Percentiles rank a stretch among this genome's conserved stretches.
phyloP scores from a whole-genome alignment of 2,113 vertebrate species.

The Circaetus gallicus region DNA sequence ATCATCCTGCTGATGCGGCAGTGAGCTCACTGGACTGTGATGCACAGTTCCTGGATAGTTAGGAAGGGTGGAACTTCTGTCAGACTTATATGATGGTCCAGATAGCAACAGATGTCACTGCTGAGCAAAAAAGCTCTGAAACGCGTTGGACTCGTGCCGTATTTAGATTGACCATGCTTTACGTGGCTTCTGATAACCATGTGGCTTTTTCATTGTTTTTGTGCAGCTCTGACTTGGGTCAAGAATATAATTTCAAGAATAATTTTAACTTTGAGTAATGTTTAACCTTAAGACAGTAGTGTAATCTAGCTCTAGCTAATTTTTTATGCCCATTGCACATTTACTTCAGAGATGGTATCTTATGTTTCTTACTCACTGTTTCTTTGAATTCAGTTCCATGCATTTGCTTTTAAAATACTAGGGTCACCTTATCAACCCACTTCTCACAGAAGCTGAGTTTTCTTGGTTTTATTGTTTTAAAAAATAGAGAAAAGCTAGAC shows the following conservation, averaged over 20 bases:
- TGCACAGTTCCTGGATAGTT: slow-evolving; percentile 45
- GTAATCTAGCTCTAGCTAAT: neutral
- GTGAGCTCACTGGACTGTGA: neutral
- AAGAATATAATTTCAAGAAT: neutral
- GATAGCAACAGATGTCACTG: neutral
- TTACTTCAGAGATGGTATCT: slow-evolving; percentile 9
- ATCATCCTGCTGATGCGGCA: neutral
- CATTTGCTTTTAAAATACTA: neutral
- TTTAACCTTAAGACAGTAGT: neutral
- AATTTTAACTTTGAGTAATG: neutral
- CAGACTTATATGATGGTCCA: neutral
- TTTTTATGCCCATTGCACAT: neutral
- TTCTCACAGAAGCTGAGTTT: neutral
- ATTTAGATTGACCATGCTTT: neutral
- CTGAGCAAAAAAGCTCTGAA: neutral
- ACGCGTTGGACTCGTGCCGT: accelerated
- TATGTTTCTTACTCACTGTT: neutral
- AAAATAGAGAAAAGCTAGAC: neutral
- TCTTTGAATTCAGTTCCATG: neutral
- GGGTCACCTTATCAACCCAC: neutral
- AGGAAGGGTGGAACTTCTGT: slow-evolving; percentile 12
- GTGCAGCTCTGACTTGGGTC: neutral
- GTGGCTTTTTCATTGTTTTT: neutral
- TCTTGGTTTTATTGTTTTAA: neutral
- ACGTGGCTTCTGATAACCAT: neutral